Evolutionary conservation across 2,888 invertebrate genomes (phyloP), one percentile per base, ranked within the genome.

Genomic region (Blera fallax): DNA sequence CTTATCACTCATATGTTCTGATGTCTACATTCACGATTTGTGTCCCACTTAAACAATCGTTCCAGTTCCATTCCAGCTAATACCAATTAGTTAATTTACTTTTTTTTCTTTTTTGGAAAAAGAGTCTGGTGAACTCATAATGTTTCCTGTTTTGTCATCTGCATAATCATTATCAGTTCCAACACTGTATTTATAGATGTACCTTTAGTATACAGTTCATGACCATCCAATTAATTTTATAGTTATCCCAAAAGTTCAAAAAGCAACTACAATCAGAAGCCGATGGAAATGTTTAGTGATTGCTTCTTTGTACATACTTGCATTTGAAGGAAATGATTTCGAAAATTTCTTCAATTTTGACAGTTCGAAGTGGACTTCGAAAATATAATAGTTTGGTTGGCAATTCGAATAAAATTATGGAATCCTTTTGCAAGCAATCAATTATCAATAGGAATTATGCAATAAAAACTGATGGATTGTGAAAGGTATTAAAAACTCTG

Each of bases 121-220:
- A 50, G 48, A 67, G 54, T 73, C 60, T 73, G 43, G 43, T 84
- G 73, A 83, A 78, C 72, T 73, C 56, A n/a, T 50, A 56, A 29
- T 80, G 56, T 65, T 84, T 84, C 84, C 84, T 84, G 84, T 70
- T 76, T 34, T 60, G 60, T 78, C 78, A 78, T 67, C 18, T 45
- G 32, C 32, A 54, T 73, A 40, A 14, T 54, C 58, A 48, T 52
- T 78, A 82, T 77, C 78, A 56, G 64, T 48, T 45, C 5, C 2
- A 24, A 16, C 37, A 4, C 24, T 8, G 6, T 64, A 29, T 48
- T 65, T 54, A 45, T 65, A 40, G 14, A 58, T 24, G 45, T 73
- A 64, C 43, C 62, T 74, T 14, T 14, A 56, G 56, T 45, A 45
- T 45, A 45, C 2, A 67, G 69, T 45, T 76, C 76, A 65, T 54